These are phyloP conservation scores for Calliopsis andreniformis DNA, from an alignment of 1,140 invertebrate species.

Conservation along the genomic window DNA sequence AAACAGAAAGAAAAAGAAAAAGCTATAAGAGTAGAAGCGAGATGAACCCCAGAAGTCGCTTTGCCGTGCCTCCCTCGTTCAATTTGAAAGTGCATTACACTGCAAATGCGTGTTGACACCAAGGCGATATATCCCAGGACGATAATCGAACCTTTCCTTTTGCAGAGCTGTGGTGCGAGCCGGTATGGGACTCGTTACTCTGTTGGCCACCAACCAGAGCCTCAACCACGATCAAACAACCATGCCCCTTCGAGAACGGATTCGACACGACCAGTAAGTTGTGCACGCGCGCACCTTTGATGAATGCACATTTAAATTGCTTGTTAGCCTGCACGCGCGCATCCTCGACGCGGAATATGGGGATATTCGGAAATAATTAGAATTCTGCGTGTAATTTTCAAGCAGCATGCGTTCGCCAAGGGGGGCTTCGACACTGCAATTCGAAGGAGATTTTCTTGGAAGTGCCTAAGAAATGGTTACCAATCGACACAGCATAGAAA, in stretches of 20 bases:
- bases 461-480: no score
- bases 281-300: background rate
- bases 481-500: no score
- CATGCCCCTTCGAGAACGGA: slow-evolving; percentile 87
- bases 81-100: slow-evolving; percentile 1
- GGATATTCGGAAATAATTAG: background rate
- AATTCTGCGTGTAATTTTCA: slow-evolving; percentile 6
- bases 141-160: slow-evolving; percentile 46
- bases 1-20: no score
- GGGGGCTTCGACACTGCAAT: background rate
- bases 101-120: no score
- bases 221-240: slow-evolving; percentile 83
- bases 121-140: background rate
- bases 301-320: slow-evolving; percentile 49
- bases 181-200: slow-evolving; percentile 87
- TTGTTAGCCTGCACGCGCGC: background rate
- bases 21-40: no score
- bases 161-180: slow-evolving; percentile 85
- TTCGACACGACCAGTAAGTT: slow-evolving; percentile 88
- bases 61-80: no score
- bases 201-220: slow-evolving; percentile 90
- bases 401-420: background rate
- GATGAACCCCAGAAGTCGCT: no score
- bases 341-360: background rate
- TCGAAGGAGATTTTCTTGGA: background rate